Evolutionary conservation across 2,113 vertebrate genomes (phyloP).

Genomic region (Asarcornis scutulata): DNA sequence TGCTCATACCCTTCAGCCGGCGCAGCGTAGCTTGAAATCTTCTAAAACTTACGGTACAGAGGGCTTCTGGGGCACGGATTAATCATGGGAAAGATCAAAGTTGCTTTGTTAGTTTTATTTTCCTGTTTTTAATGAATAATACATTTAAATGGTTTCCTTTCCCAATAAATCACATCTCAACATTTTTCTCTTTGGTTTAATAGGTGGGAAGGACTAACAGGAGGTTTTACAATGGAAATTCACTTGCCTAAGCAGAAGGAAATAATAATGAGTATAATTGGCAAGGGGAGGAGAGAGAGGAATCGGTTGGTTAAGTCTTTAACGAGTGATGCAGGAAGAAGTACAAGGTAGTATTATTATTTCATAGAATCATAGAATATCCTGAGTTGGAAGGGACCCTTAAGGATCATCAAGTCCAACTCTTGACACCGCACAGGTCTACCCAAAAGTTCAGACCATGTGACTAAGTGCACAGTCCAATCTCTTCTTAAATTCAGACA

Average conservation of each 20-base stretch:
- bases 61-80: background rate
- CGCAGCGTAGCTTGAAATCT: background rate
- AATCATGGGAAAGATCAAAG: constrained; percentile 27
- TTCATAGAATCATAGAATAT: too few relatives aligned
- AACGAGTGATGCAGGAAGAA: background rate
- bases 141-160: constrained; percentile 28
- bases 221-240: constrained; percentile 39
- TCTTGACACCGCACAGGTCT: too few relatives aligned
- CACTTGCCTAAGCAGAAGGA: constrained; percentile 3
- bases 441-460: too few relatives aligned
- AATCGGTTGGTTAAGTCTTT: background rate
- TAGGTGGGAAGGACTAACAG: constrained; percentile 8
- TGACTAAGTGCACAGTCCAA: too few relatives aligned
- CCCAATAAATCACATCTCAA: constrained; percentile 16
- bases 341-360: background rate
- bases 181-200: background rate
- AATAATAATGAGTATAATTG: background rate
- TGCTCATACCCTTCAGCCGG: background rate
- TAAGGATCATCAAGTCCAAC: too few relatives aligned
- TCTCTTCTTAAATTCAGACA: too few relatives aligned
- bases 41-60: background rate
- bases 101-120: constrained; percentile 44
- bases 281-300: background rate
- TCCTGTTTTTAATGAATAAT: constrained; percentile 55
- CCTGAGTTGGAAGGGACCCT: too few relatives aligned